Evolutionary conservation across 2,888 invertebrate genomes (phyloP), one percentile per base, ranked within the genome.

Genomic region (Sycophila texana): DNA sequence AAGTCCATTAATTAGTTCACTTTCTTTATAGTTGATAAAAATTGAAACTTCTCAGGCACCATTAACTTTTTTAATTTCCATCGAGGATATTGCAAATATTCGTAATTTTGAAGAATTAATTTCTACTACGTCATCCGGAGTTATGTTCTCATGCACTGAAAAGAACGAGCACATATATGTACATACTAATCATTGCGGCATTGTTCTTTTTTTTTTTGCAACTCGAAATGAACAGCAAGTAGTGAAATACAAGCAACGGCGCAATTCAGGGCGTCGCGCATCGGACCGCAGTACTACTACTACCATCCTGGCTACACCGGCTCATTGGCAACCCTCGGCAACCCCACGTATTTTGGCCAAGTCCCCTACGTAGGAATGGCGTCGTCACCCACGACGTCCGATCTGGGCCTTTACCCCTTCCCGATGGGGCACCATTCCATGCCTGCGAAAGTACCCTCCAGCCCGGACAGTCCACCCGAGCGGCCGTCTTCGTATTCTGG

Each of bases 271-370:
- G 81, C 84, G 7, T 57, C 83, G 47, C 79, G 82, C 68, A 83
- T 86, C n/a, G 68, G 74, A 22, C 84, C 66, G 84, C 18, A 84
- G 55, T 63, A 49, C 2, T 16, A 30, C 63, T 63, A 26, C 60
- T 71, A 67, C 16, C 77, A 79, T 57, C 61, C 63, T 12, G 63
- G 73, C n/a, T 79, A 67, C 18, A 20, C 72, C n/a, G 70, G 67
- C 26, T 58, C 49, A 57, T 75, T 70, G 55, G 66, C 49, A 47
- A 66, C 26, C 39, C 61, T 61, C 26, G 85, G 82, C 20, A 84
- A 85, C 49, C 88, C 87, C 20, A 88, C 87, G 16, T 88, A 88
- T 74, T 82, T 86, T 13, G 86, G 85, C n/a, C 82, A 83, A n/a
- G 84, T 84, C 18, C 87, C 88, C 51, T 84, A 83, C 81, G 86